phyloP scores from a whole-genome alignment of 1,140 invertebrate species.

The Zaprionus gabonicus region DNA sequence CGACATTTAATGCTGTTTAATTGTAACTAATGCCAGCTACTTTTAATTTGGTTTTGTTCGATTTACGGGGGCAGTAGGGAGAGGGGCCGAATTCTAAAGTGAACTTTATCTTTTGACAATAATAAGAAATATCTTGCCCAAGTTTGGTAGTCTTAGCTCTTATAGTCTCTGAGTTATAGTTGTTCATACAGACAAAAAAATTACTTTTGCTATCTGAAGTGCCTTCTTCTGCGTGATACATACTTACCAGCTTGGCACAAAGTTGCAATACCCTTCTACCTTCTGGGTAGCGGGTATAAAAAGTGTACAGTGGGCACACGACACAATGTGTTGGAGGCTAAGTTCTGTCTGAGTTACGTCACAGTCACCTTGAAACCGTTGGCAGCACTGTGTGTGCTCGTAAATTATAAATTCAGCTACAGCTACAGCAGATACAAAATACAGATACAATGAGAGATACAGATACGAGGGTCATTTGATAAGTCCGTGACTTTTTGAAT shows the following conservation, averaged over 20 bases:
- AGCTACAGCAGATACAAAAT: too few relatives aligned
- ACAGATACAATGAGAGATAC: conserved; percentile 15
- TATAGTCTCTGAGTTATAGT: too few relatives aligned
- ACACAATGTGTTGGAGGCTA: not conserved
- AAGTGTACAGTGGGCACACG: not conserved
- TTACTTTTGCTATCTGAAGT: too few relatives aligned
- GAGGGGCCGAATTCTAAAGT: not conserved
- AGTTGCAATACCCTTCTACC: not conserved
- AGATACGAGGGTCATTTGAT: too few relatives aligned
- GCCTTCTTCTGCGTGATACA: not conserved
- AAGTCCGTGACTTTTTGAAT: too few relatives aligned
- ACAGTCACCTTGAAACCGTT: conserved; percentile 52
- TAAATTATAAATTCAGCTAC: conserved; percentile 41
- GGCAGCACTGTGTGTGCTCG: conserved; percentile 26
- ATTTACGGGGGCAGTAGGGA: too few relatives aligned
- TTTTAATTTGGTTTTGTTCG: too few relatives aligned
- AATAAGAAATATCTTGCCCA: too few relatives aligned
- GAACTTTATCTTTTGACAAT: not conserved
- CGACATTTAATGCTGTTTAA: too few relatives aligned
- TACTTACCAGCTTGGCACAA: not conserved
- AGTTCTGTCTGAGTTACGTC: conserved; percentile 31
- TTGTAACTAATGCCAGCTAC: too few relatives aligned
- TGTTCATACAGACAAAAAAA: too few relatives aligned
- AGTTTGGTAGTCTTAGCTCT: too few relatives aligned
- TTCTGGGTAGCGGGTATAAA: not conserved